Base-by-base conservation (phyloP, 2,113 vertebrate species). In the Sminthopsis crassicaudata region DNA sequence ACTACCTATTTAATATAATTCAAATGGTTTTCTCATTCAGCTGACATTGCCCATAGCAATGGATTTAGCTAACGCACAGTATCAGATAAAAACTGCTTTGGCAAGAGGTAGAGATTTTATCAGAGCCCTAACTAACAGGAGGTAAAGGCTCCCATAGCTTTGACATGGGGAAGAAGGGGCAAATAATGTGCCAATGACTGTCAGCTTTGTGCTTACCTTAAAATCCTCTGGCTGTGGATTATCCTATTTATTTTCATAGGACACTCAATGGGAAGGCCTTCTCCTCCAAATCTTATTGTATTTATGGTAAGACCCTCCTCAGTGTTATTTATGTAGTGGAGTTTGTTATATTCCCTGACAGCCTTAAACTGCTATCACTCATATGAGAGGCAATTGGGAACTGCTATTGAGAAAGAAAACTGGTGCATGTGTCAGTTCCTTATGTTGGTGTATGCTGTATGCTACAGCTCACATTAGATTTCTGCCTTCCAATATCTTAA, bases 41-140 rank as follows among this genome's bases (percentile, higher is more conserved):
- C 51, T 60, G 67, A 95, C 27, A 60, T 51, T 92, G 46, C 88
- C 52, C 22, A 46, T 27, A 14, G 90, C 91, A 93, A 53, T 94
- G 90, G 93, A 94, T 14, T 91, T 16, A 94, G 94, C 53, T 93
- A 89, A 67, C 12, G 10, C 30, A 95, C 23, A 60, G 42, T 91
- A 52, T 57, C 30, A 51, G 92, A 95, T 67, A 93, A n/a, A 55
- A 93, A 90, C 14, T 48, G 4, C 30, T 53, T 93, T 67, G 60
- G 30, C 30, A 67, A 67, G 14, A 67, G 14, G 60, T 67, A 67
- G 12, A 67, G 30, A 67, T 67, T n/a, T 67, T 57, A 30, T 67
- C 60, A 36, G 60, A n/a, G 30, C 14, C 12, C 36, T 67, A 67
- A 67, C 60, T 67, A 67, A 67, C 12, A 67, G 14, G 57, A 60